Conservation (phyloP, 2,888 invertebrate species). For the Priocnemis perturbator region DNA sequence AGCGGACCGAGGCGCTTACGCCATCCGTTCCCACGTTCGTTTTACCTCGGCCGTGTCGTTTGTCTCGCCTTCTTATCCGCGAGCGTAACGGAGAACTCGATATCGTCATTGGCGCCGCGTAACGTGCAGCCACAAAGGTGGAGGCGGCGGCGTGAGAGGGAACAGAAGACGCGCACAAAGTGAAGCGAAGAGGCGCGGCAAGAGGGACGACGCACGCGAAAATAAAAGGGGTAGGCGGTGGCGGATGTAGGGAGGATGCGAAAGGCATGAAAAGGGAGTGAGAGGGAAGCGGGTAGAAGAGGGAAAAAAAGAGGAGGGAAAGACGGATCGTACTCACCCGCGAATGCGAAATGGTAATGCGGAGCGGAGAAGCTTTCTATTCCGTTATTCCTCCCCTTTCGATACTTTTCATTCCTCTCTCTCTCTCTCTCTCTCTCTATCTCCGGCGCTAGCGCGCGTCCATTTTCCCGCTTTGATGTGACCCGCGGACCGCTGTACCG, state of each 20-base stretch:
- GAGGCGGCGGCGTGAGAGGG: no score
- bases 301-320: conserved; percentile 17
- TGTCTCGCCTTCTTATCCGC: no score
- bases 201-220: no score
- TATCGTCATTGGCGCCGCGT: conserved; percentile 10
- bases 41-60: no score
- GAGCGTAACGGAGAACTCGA: background rate
- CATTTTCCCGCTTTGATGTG: conserved; percentile 56
- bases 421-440: no score
- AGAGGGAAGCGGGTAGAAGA: background rate
- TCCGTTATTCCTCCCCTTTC: conserved; percentile 41
- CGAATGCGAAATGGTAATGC: no score
- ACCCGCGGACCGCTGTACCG: conserved; percentile 49
- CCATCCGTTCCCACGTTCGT: background rate
- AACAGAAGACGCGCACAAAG: background rate
- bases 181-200: no score
- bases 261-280: background rate
- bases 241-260: no score
- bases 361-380: conserved; percentile 38
- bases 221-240: no score
- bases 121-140: background rate
- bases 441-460: conserved; percentile 29
- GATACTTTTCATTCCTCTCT: no score
- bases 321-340: conserved; percentile 2
- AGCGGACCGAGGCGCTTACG: conserved; percentile 4